Evolutionary conservation across 2,797 vertebrate genomes (phyloP), one percentile per base, ranked within the genome.

Genomic region (Passerculus sandwichensis): DNA sequence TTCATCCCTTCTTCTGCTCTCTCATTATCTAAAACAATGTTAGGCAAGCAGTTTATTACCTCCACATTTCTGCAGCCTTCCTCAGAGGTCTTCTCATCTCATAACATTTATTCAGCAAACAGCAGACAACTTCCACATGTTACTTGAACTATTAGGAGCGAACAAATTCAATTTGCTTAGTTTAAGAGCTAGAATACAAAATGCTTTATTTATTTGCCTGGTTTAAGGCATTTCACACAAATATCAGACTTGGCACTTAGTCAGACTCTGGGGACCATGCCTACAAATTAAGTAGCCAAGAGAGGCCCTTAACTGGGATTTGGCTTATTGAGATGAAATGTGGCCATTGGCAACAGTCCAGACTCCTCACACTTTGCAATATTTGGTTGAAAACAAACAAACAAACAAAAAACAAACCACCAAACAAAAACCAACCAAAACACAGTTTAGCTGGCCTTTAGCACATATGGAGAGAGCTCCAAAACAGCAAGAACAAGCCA

Each of bases 201-300:
- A 27, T 16, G 34, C 38, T 67, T 85, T 80, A 64, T 94, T 91
- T 94, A 75, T 93, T 91, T 92, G 42, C 40, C 50, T 89, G 44
- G 26, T 85, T 94, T 91, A 88, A 95, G 69, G 34, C 91, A 88
- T 91, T 92, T 91, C 61, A 87, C 78, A 79, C 57, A 71, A 94
- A 80, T 34, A 79, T 65, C 85, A 92, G 61, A 70, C n/a, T 60
- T 92, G 86, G 53, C 69, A 85, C 81, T 88, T 76, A 88, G 57
- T 88, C 84, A 48, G 36, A 21, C 34, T 71, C 61, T 1, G 2
- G 91, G 78, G 84, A 91, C 47, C 65, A 17, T 57, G 57, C 29
- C 57, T 94, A 70, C 48, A 88, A 91, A 91, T 91, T 61, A 92
- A 82, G 59, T 62, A 93, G 32, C 53, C 79, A 77, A 91, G 78